Conservation (phyloP, 2,888 invertebrate genomes). For the Acholoe squamosa region DNA sequence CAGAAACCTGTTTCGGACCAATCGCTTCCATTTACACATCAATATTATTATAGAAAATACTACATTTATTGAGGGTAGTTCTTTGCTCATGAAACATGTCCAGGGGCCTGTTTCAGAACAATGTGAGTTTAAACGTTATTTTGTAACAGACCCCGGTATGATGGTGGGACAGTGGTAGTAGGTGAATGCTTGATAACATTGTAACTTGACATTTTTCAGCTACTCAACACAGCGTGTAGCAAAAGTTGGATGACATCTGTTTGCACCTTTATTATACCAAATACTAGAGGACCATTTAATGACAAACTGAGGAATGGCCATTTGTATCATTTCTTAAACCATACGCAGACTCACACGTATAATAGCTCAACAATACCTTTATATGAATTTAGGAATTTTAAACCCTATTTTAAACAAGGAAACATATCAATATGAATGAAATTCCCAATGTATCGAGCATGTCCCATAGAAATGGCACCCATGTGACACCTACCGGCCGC, state of each 20-base stretch:
- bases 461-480: background rate
- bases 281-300: background rate
- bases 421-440: background rate
- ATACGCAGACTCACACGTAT: no score
- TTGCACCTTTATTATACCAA: background rate
- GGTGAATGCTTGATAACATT: background rate
- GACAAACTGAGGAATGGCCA: background rate
- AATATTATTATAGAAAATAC: constrained; percentile 22
- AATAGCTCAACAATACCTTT: no score
- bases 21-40: background rate
- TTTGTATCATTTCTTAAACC: background rate
- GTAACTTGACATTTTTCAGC: background rate
- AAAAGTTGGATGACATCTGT: background rate
- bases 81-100: background rate
- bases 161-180: background rate
- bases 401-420: no score
- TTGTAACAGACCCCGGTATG: no score
- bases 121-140: no score
- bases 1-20: background rate
- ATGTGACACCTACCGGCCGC: background rate
- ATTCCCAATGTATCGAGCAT: background rate
- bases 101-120: no score
- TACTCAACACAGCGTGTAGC: background rate
- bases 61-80: background rate
- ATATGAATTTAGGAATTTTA: no score